Base-by-base conservation (phyloP, 64 coral and sea anemone species). In the Porites australiensis region DNA sequence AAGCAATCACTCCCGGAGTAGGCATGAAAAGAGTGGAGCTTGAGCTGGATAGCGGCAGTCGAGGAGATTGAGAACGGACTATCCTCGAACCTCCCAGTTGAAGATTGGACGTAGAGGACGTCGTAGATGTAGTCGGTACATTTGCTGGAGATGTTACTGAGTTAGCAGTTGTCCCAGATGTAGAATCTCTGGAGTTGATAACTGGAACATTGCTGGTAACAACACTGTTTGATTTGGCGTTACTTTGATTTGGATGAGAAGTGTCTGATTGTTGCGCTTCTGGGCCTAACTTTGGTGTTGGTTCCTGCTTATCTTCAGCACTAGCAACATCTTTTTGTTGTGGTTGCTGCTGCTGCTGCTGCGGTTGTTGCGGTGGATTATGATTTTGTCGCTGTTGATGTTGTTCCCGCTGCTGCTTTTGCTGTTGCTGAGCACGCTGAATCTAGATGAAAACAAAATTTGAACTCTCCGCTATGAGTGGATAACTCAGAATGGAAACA, bases 21-120 rank as follows among this genome's bases (percentile, higher is more conserved):
- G 81, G 81, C 63, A 84, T 84, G 44, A 84, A 84, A n/a, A 84
- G 81, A 51, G 81, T 84, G 9, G 81, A 84, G 12, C 81, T 69
- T 51, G 81, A 84, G 62, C 58, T 84, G 1, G 58, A 23, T 7
- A 65, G 45, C 50, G 61, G 44, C 48, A 83, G 14, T 37, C 18
- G 79, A 59, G 79, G 81, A 68, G 81, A 84, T 51, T 84, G 81
- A 68, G 81, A 84, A 8, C 62, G 59, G 11, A 68, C 63, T 68
- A 84, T 64, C 22, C 61, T 65, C 14, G 78, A 13, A 81, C 22
- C n/a, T 8, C 5, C 57, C 9, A 57, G 63, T 60, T 82, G 59
- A 3, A 82, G 58, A 57, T 16, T 64, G 58, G 79, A 13, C 13
- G 64, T 47, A 18, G 79, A 62, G 46, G 58, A 27, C n/a, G 79